These are phyloP conservation scores for Takifugu flavidus DNA, from an alignment of 2,113 vertebrate genomes.

Conservation along the genomic window DNA sequence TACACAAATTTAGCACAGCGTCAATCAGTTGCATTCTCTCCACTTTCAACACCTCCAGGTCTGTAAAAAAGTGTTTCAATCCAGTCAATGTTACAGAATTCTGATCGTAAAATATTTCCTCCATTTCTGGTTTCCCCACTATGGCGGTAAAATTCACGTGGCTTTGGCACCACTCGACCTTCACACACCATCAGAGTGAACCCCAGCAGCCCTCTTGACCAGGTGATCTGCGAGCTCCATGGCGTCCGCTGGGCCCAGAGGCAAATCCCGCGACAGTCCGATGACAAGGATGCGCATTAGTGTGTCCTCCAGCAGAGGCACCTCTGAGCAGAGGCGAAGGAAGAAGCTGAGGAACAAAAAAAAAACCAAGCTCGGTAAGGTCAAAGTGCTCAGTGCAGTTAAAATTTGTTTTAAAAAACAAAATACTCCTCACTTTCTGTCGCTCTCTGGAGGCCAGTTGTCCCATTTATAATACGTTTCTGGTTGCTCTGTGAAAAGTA, in stretches of 20 bases:
- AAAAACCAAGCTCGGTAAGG: background rate
- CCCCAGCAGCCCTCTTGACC: constrained; percentile 92
- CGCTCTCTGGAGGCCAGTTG: constrained; percentile 98
- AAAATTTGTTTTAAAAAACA: background rate
- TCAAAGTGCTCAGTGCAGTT: background rate
- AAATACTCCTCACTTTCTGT: constrained; percentile 86
- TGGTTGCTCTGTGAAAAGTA: constrained; percentile 97
- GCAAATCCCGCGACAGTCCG: constrained; percentile 89
- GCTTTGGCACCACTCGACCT: background rate
- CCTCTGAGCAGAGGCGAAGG: constrained; percentile 95
- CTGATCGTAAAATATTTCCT: background rate
- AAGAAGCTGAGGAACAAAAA: constrained; percentile 81
- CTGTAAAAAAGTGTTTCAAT: constrained; percentile 61
- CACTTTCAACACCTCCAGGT: constrained; percentile 91
- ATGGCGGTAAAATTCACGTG: background rate
- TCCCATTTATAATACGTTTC: constrained; percentile 99
- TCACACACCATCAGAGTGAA: constrained; percentile 88
- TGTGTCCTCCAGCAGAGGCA: constrained; percentile 94
- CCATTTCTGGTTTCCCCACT: background rate
- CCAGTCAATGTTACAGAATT: too few species aligned
- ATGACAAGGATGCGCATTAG: constrained; percentile 96
- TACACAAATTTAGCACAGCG: constrained; percentile 94
- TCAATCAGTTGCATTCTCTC: constrained; percentile 95
- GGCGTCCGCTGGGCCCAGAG: constrained; percentile 91
- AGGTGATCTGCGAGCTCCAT: constrained; percentile 98